A percentile compares a stretch with the other conserved stretches of the same genome.
Conservation (phyloP, 2,797 vertebrate species). For the Stomatorhinus walkeri region DNA sequence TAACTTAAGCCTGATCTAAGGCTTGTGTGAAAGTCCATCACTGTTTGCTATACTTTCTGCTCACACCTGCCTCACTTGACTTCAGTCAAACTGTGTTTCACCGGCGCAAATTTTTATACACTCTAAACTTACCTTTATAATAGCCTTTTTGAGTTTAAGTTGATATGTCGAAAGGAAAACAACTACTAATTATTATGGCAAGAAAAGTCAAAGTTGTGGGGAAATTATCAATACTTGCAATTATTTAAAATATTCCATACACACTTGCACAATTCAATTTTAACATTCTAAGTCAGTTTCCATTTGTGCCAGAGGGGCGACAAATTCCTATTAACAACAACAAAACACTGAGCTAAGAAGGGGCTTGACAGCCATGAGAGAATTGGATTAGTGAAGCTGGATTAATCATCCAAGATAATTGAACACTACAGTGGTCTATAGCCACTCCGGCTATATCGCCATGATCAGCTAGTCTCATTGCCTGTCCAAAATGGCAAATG, state of each 20-base stretch:
- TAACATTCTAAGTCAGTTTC: not conserved
- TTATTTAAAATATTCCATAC: not conserved
- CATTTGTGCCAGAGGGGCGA: not conserved
- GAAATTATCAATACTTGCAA: not conserved
- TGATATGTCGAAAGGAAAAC: not conserved
- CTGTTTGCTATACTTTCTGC: not conserved
- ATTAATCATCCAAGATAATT: not conserved
- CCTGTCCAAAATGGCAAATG: not conserved
- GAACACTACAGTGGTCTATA: not conserved
- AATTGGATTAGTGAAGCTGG: not conserved
- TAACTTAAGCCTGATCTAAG: not conserved
- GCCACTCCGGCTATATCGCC: not conserved
- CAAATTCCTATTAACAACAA: not conserved
- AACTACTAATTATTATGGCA: not conserved
- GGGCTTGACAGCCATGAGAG: not conserved
- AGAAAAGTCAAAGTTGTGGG: not conserved
- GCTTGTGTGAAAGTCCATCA: not conserved
- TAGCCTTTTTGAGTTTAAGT: not conserved
- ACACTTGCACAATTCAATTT: not conserved
- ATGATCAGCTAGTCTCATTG: not conserved
- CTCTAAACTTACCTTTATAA: not conserved
- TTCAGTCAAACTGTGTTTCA: not conserved
- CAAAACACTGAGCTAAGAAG: no score
- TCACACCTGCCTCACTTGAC: not conserved
- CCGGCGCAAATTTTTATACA: not conserved